phyloP scores from a whole-genome alignment of 1,140 invertebrate genomes.

The Cydia pomonella region DNA sequence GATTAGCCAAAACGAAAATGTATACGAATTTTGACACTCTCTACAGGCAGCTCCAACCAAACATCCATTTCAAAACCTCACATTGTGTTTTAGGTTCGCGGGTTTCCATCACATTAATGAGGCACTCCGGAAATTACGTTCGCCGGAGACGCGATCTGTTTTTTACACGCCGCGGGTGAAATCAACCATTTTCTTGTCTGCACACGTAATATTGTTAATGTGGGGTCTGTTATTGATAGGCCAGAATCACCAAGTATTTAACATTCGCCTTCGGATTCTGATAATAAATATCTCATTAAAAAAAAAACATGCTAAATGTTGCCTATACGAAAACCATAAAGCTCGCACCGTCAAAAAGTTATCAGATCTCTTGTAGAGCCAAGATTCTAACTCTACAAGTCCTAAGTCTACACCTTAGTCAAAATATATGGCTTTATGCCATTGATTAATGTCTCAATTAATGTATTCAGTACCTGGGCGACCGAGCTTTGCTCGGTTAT shows the following conservation, averaged over 20 bases:
- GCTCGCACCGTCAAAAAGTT: too few relatives aligned
- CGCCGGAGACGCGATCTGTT: constrained; percentile 1
- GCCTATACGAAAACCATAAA: too few relatives aligned
- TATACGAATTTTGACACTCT: neutral
- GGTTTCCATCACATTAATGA: constrained; percentile 1
- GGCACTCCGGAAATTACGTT: constrained; percentile 24
- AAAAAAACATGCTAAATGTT: too few relatives aligned
- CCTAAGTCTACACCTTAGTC: too few relatives aligned
- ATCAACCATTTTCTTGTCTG: neutral
- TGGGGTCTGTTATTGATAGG: neutral
- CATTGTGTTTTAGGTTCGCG: neutral
- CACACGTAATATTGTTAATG: neutral
- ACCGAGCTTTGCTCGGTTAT: too few relatives aligned
- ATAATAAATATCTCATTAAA: too few relatives aligned
- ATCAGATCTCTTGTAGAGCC: too few relatives aligned
- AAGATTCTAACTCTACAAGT: too few relatives aligned
- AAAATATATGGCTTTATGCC: too few relatives aligned
- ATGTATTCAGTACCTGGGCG: too few relatives aligned
- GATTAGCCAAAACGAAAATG: neutral
- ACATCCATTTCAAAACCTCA: neutral
- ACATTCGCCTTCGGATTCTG: too few relatives aligned
- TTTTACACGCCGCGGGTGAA: neutral
- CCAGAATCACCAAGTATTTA: neutral
- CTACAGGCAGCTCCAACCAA: neutral
- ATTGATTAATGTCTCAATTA: too few relatives aligned